Evolutionary conservation across 2,113 vertebrate genomes (phyloP), one percentile per base, ranked within the genome.

Genomic region (Rhabdornis inornatus): DNA sequence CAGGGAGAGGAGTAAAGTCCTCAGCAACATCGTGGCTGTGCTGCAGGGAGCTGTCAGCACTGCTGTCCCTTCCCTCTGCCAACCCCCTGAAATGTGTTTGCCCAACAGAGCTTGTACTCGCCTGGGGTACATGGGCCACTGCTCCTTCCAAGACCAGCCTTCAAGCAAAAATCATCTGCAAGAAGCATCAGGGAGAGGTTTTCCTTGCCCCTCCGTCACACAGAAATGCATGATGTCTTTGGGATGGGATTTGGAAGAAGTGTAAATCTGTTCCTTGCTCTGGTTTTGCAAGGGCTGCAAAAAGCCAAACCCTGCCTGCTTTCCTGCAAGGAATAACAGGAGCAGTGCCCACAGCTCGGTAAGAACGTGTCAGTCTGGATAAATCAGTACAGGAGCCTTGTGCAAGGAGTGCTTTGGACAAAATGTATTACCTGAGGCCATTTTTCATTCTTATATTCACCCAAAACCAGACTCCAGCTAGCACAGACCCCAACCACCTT

Each of bases 1-100:
- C 57, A 20, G 70, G 56, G 70, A 87, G 65, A 84, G 61, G 18
- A 82, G 78, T 69, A 39, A 89, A 64, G 70, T 49, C 78, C 63
- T 79, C 33, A 66, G 82, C 85, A 85, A 65, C 59, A 28, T 13
- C 0, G 0, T 79, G 2, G 10, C 72, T 68, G 47, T 70, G 86
- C 94, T 90, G 86, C 71, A 15, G 88, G 93, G 75, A 88, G 86
- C 89, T 72, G 76, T 49, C 86, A 83, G 15, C 85, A 66, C 70
- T 12, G 3, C 76, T 64, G 76, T 45, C 60, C 15, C 11, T 33
- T 86, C 17, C 23, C 80, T 22, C 71, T 12, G 64, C 64, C 14
- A 15, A 28, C 12, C 28, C 60, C 18, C 37, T 7, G 7, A 10
- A 78, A 59, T 2, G 3, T 0, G 0, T 33, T 59, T 11, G 28